Conservation (phyloP, 2,888 invertebrate genomes). For the Stomorhina lunata region DNA sequence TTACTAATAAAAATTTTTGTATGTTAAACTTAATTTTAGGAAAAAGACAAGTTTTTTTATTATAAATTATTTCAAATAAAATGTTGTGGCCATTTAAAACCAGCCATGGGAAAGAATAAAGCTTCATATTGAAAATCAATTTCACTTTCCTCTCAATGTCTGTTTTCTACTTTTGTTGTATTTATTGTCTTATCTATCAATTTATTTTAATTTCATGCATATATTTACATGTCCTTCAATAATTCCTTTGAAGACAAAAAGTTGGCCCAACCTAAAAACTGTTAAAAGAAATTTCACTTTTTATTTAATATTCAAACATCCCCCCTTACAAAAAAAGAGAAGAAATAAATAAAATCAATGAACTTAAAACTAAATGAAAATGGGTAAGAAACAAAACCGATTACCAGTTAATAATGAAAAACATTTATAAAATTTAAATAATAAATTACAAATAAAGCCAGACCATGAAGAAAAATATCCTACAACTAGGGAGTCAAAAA, state of each 20-base stretch:
- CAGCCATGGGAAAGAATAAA: too few relatives aligned
- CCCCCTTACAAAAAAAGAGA: background rate
- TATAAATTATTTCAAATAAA: too few relatives aligned
- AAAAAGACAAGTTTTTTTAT: too few relatives aligned
- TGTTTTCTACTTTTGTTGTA: too few relatives aligned
- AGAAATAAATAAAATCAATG: background rate
- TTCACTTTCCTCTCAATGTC: background rate
- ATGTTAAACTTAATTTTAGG: too few relatives aligned
- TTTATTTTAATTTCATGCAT: too few relatives aligned
- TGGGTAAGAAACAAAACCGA: background rate
- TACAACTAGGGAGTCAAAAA: slow-evolving; percentile 11
- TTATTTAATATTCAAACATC: background rate
- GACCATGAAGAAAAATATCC: background rate
- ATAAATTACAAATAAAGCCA: slow-evolving; percentile 50
- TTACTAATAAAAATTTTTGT: too few relatives aligned
- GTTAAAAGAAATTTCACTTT: slow-evolving; percentile 30
- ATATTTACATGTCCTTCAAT: background rate
- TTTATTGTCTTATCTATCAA: background rate
- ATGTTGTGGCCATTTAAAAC: too few relatives aligned
- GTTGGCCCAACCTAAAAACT: background rate
- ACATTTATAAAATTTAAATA: slow-evolving; percentile 32
- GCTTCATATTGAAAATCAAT: too few relatives aligned
- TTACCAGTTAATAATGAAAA: slow-evolving; percentile 4
- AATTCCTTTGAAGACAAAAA: background rate
- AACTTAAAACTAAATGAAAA: background rate